Base-by-base conservation (phyloP, 1,140 invertebrate species). In the Drosophila bipectinata region DNA sequence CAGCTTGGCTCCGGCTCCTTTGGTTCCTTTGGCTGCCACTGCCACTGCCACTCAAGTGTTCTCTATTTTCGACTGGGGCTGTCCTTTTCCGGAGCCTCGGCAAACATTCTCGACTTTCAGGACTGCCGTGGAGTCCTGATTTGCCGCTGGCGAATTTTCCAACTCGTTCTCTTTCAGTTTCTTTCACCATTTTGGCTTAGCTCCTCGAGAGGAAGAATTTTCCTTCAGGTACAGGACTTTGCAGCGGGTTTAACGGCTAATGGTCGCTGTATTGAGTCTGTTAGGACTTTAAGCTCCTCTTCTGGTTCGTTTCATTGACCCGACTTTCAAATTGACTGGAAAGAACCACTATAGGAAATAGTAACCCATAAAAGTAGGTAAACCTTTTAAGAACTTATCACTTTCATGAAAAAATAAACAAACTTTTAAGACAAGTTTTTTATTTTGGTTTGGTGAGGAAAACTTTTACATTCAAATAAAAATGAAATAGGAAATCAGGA, bases 401-500 rank as follows among this genome's bases (percentile, higher is more conserved):
- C 44, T 47, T 47, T 44, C 41, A 47, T 12, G 8, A 18, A 18
- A 18, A 44, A 8, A 44, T 44, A 44, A 18, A 18, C 18, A 24
- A 47, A 47, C 44, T 47, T 18, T 47, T 21, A 24, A 24, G 10
- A 44, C 8, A 44, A 24, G 7, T 24, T 45, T 45, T 45, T 45
- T 45, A 21, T 47, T 10, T 18, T 21, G 18, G 18, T 10, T 15
- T 72, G 71, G 75, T 60, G 69, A 60, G 30, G 61, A 61, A 64
- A 78, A 78, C 55, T 63, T 71, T 32, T 41, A 49, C 32, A 69
- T 41, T 69, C 52, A 56, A 30, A 69, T 78, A 69, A 78, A 78
- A 81, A 78, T 62, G 66, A 78, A 81, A 81, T 81, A 74, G 78
- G 55, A 69, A 82, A 67, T 74, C 73, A 44, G 34, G 34, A 12